phyloP scores from a whole-genome alignment of 2,797 vertebrate species.

The Pteropus rufus region DNA sequence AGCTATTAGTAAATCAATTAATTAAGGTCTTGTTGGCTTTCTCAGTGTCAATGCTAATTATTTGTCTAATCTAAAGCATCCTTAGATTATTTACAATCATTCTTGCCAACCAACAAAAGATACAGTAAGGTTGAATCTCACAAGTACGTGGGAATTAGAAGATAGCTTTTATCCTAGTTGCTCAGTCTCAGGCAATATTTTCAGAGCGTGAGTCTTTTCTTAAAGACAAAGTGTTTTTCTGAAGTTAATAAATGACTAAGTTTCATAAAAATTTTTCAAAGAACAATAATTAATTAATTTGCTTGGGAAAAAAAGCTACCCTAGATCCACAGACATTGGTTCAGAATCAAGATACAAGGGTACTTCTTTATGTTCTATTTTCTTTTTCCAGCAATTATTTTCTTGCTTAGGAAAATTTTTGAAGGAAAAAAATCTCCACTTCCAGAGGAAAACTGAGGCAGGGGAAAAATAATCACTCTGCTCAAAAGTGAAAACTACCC shows the following conservation, averaged over 20 bases:
- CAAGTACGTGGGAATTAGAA: not conserved
- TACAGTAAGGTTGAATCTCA: not conserved
- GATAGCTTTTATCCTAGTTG: conserved; percentile 26
- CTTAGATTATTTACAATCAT: conserved; percentile 61
- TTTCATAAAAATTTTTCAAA: conserved; percentile 49
- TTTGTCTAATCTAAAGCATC: conserved; percentile 59
- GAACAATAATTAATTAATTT: conserved; percentile 52
- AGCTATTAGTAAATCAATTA: conserved; percentile 74
- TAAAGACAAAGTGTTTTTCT: conserved; percentile 38
- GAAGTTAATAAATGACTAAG: conserved; percentile 50
- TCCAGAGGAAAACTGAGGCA: conserved; percentile 39
- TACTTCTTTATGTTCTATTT: not conserved
- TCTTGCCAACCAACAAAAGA: conserved; percentile 41
- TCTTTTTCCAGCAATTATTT: not conserved
- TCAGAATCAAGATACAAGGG: not conserved
- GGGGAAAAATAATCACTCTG: not conserved
- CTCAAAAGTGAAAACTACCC: not conserved
- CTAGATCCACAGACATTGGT: not conserved
- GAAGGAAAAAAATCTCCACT: not conserved
- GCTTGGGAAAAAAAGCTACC: not conserved
- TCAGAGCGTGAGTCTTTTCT: not conserved
- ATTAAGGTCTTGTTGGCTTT: conserved; percentile 62
- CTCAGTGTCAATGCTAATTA: conserved; percentile 64
- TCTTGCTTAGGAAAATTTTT: not conserved
- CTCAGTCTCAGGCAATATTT: conserved; percentile 21